Evolutionary conservation across 2,113 vertebrate genomes (phyloP).

Genomic region (Nycticryphes semicollaris): DNA sequence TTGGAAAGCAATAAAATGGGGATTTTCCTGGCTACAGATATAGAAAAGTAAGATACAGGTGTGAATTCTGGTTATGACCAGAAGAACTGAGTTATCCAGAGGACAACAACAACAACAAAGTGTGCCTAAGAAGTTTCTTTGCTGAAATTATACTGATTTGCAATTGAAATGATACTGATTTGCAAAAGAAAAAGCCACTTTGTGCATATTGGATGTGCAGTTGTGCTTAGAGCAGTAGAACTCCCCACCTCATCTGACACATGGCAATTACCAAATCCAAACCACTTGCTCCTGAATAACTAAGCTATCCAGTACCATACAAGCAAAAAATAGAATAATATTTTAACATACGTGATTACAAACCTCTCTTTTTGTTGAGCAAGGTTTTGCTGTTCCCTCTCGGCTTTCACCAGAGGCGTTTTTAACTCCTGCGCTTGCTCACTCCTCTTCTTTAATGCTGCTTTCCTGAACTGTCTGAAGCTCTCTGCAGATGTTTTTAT

Average conservation of each 20-base stretch:
- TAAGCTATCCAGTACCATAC: not conserved
- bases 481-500: slow-evolving; percentile 84
- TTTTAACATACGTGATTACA: not conserved
- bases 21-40: not conserved
- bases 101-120: not conserved
- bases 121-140: not conserved
- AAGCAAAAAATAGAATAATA: not conserved
- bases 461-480: slow-evolving; percentile 88
- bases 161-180: not conserved
- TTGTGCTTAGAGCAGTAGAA: not conserved
- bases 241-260: not conserved
- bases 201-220: not conserved
- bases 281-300: not conserved
- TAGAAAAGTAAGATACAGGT: not conserved
- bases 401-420: slow-evolving; percentile 56
- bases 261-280: not conserved
- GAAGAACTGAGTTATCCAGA: not conserved
- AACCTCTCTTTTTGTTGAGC: slow-evolving; percentile 59
- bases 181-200: not conserved
- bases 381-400: slow-evolving; percentile 45
- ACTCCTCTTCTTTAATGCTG: slow-evolving; percentile 80
- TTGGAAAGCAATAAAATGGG: not conserved
- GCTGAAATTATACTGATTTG: not conserved
- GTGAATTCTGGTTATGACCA: not conserved
- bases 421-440: slow-evolving; percentile 71